These are phyloP conservation scores for Drosophila sucinea DNA, from an alignment of 1,140 invertebrate genomes.

Conservation along the genomic window DNA sequence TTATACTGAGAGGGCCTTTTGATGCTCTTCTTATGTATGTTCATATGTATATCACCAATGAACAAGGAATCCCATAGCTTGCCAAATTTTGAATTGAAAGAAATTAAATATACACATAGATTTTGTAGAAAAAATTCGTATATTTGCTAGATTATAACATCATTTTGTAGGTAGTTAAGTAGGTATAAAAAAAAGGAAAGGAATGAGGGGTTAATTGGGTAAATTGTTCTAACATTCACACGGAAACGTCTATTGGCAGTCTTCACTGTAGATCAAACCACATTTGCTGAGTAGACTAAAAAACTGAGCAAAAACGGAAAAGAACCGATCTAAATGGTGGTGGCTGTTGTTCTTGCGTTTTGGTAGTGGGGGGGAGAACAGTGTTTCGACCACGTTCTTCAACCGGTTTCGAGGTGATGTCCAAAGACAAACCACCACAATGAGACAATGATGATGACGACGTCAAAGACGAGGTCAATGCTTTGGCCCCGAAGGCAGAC, in stretches of 20 bases:
- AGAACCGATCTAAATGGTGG: background rate
- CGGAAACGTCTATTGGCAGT: background rate
- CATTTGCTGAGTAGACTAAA: constrained; percentile 18
- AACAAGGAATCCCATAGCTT: no score
- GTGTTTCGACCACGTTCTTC: constrained; percentile 58
- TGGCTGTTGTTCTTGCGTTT: background rate
- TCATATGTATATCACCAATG: no score
- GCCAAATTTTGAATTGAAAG: background rate
- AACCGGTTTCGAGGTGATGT: constrained; percentile 61
- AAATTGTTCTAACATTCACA: constrained; percentile 44
- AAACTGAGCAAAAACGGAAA: constrained; percentile 21
- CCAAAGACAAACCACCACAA: constrained; percentile 3
- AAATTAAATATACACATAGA: background rate
- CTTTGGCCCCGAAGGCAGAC: constrained; percentile 40
- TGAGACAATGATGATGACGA: background rate
- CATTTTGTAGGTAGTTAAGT: background rate
- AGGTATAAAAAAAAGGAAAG: background rate
- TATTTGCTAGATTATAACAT: constrained; percentile 21
- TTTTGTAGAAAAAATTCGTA: constrained; percentile 12
- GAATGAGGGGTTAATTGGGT: background rate
- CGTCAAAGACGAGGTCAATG: constrained; percentile 57
- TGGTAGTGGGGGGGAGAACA: background rate
- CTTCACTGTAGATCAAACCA: constrained; percentile 31
- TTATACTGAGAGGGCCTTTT: no score
- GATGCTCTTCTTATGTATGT: no score